phyloP scores from a whole-genome alignment of 2,888 invertebrate species.

The Mongoloraphidia duomilia region DNA sequence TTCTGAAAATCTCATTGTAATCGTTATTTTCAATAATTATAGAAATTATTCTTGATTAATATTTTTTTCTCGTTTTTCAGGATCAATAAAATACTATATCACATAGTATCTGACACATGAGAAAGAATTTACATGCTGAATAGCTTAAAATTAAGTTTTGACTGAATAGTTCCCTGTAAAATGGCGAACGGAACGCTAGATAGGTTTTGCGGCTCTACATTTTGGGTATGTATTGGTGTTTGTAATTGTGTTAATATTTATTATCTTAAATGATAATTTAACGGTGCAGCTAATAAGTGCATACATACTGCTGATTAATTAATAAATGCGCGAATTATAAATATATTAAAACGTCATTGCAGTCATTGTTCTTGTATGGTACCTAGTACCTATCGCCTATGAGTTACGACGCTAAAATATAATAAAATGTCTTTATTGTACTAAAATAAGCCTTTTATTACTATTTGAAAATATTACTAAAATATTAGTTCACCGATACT shows the following conservation, averaged over 20 bases:
- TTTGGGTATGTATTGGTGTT: slow-evolving; percentile 55
- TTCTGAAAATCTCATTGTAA: too few species aligned
- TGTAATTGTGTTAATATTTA: not conserved
- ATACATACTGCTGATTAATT: not conserved
- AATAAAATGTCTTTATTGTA: too few species aligned
- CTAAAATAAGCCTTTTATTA: too few species aligned
- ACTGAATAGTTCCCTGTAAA: slow-evolving; percentile 14
- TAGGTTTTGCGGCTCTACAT: slow-evolving; percentile 60
- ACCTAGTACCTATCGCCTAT: too few species aligned
- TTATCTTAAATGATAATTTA: not conserved
- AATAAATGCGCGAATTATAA: not conserved
- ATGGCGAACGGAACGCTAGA: slow-evolving; percentile 49
- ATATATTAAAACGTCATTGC: too few species aligned
- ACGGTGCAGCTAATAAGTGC: not conserved
- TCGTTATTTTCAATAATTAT: too few species aligned
- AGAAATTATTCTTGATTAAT: too few species aligned
- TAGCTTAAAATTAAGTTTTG: too few species aligned
- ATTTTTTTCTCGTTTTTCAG: not conserved
- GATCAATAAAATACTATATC: not conserved
- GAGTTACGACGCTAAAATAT: too few species aligned
- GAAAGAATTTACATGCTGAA: not conserved
- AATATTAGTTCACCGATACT: too few species aligned
- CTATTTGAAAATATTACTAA: too few species aligned
- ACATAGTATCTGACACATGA: not conserved
- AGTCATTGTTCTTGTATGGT: too few species aligned